A percentile compares a stretch with the other conserved stretches of the same genome.
Conservation (phyloP, 2,797 vertebrate genomes). For the Danio choprae region DNA sequence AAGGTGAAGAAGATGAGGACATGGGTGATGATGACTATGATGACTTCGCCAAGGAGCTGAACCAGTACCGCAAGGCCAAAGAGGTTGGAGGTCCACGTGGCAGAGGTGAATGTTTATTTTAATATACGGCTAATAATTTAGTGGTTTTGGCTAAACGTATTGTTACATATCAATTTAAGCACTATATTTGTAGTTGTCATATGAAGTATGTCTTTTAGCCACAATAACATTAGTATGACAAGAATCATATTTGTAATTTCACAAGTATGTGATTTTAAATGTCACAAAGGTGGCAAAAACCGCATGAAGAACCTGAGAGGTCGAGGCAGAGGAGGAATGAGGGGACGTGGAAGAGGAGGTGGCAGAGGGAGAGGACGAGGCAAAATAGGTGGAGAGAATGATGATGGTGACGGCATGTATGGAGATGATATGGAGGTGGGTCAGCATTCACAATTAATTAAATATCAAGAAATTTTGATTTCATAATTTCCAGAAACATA, state of each 20-base stretch:
- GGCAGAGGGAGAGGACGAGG: slow-evolving; percentile 78
- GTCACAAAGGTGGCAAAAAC: slow-evolving; percentile 79
- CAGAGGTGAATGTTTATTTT: slow-evolving; percentile 69
- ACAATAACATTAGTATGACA: not conserved
- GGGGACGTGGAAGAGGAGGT: slow-evolving; percentile 82
- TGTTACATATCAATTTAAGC: not conserved
- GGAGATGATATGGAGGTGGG: slow-evolving; percentile 91
- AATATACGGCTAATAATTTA: not conserved
- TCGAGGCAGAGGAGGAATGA: slow-evolving; percentile 85
- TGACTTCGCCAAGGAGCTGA: slow-evolving; percentile 93
- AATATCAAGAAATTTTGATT: not conserved
- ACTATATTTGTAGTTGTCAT: not conserved
- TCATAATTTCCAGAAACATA: not conserved
- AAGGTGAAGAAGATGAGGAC: slow-evolving; percentile 90
- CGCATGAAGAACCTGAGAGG: slow-evolving; percentile 85
- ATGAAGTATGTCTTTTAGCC: not conserved
- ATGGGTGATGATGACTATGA: slow-evolving; percentile 89
- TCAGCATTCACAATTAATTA: not conserved
- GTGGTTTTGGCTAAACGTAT: not conserved
- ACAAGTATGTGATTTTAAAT: not conserved
- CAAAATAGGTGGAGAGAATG: slow-evolving; percentile 85
- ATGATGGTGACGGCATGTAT: slow-evolving; percentile 87
- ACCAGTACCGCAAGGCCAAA: slow-evolving; percentile 91
- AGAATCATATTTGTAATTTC: not conserved
- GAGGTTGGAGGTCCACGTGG: slow-evolving; percentile 85